phyloP scores from a whole-genome alignment of 2,888 invertebrate species.

The Acleris holmiana region DNA sequence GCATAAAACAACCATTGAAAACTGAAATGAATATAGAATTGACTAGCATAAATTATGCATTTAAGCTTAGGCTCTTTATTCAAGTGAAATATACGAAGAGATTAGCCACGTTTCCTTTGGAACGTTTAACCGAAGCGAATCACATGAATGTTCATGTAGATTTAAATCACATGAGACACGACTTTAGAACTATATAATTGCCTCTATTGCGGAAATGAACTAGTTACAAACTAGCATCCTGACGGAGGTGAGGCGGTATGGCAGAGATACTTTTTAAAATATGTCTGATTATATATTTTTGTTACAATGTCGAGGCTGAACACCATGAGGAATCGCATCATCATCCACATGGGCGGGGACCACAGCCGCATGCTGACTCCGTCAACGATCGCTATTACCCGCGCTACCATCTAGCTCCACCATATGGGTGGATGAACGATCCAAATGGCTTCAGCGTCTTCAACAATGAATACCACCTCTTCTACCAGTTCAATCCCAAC shows the following conservation, averaged over 20 bases:
- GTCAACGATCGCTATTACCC: conserved; percentile 57
- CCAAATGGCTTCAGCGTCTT: conserved; percentile 79
- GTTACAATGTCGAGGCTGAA: conserved; percentile 42
- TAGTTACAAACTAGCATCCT: conserved; percentile 42
- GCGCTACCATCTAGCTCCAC: conserved; percentile 65
- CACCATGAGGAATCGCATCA: not conserved
- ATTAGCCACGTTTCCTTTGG: conserved; percentile 2
- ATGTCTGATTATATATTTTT: conserved; percentile 46
- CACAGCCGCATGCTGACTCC: conserved; percentile 1
- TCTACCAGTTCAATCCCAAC: conserved; percentile 78
- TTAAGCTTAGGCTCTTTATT: no score
- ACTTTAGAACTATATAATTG: conserved; percentile 45
- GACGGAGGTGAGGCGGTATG: conserved; percentile 38
- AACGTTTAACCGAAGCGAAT: conserved; percentile 22
- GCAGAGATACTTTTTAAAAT: conserved; percentile 35
- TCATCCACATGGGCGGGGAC: not conserved
- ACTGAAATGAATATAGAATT: no score
- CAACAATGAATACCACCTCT: conserved; percentile 71
- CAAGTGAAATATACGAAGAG: no score
- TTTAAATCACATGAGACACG: conserved; percentile 40
- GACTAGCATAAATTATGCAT: no score
- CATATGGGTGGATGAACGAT: conserved; percentile 81
- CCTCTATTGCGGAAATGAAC: conserved; percentile 38
- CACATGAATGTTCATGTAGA: conserved; percentile 4
- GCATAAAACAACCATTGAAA: no score